These are phyloP conservation scores for Eulemur albifrons DNA, from an alignment of 2,797 vertebrate species.

Conservation along the genomic window DNA sequence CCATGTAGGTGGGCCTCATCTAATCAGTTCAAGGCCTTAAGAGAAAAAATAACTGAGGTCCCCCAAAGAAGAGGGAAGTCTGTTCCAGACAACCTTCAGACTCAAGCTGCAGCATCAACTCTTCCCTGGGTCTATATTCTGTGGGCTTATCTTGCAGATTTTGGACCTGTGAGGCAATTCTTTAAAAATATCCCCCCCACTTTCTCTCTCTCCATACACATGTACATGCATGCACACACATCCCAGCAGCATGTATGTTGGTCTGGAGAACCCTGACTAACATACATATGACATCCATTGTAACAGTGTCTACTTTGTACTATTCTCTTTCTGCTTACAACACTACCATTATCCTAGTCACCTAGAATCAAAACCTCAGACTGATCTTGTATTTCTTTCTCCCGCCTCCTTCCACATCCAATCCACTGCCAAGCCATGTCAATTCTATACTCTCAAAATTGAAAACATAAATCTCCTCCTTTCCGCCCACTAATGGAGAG, in stretches of 20 bases:
- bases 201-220: background rate
- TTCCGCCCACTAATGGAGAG: background rate
- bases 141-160: background rate
- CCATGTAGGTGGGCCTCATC: background rate
- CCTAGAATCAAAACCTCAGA: background rate
- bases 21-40: background rate
- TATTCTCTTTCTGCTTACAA: background rate
- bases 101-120: background rate
- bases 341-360: background rate
- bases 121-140: background rate
- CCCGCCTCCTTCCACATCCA: background rate
- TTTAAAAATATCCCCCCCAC: background rate
- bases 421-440: background rate
- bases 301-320: background rate
- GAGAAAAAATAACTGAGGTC: background rate
- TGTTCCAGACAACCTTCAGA: background rate
- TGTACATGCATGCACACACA: fast-evolving
- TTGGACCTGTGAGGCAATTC: background rate
- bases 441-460: background rate
- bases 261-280: background rate
- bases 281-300: background rate
- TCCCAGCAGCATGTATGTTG: too few species aligned
- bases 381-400: background rate
- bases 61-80: background rate
- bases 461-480: background rate